Evolutionary conservation across 2,797 vertebrate species (phyloP), one percentile per base, ranked within the genome.

Genomic region (Austrolebias charrua): DNA sequence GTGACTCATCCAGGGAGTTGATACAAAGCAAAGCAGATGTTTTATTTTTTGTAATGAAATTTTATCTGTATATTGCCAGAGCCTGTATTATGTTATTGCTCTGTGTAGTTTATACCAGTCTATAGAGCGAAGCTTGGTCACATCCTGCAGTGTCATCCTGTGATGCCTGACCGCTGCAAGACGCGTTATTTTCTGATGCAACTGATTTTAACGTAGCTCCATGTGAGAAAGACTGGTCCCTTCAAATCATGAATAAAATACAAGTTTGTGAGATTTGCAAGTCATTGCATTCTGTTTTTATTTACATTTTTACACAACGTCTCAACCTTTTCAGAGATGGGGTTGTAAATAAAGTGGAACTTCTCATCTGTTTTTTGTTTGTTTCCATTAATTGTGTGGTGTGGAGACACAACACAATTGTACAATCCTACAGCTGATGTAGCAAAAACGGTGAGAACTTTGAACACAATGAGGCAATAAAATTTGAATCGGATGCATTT

Each of bases 1-100:
- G 88, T 0, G 89, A 88, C 31, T 82, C 68, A 24, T 86, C 63
- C 50, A 90, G 78, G 50, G 69, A 83, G 57, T 81, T 85, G 71
- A 52, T 31, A 31, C 4, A 54, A n/a, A 76, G 38, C 15, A 72
- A 42, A n/a, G n/a, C n/a, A n/a, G n/a, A 58, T 2, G 2, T 40
- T 0, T 1, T 40, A 19, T 35, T 0, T 42, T 28, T n/a, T 9
- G n/a, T 18, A 38, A 45, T 43, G 2, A 53, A 1, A 12, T 1
- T 3, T 42, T 1, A 1, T 29, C 0, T 47, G 6, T 8, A 31
- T 47, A 20, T 29, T 55, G 13, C 49, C 2, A 16, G 16, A 61
- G n/a, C 3, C 10, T 43, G 2, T 29, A 40, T 12, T 57, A 44
- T 20, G 35, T 63, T 1, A 52, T 10, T 0, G 8, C 15, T 47